Evolutionary conservation across 2,797 vertebrate genomes (phyloP), one percentile per base, ranked within the genome.

Genomic region (Enteromius anoplus): DNA sequence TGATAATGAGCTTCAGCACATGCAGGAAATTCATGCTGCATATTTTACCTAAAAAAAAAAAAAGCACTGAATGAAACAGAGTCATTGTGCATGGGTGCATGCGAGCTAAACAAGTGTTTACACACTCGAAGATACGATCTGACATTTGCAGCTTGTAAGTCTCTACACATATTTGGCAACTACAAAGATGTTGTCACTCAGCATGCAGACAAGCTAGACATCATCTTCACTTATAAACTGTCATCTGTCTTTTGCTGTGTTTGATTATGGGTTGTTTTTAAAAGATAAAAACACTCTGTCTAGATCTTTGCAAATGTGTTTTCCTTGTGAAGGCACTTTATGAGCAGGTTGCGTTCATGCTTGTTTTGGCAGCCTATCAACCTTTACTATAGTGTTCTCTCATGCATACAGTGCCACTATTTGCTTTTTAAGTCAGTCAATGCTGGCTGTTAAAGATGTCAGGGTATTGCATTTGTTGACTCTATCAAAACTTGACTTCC

Each of bases 131-230:
- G 49, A 70, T 80, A 58, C 21, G 3, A 70, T 80, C 78, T 55
- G 65, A 80, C 15, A 80, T 80, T 80, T 69, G 65, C n/a, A 69
- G 65, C 78, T 42, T 40, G 65, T 40, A 40, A 29, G 47, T 40
- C n/a, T 55, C 21, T 5, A 69, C 21, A 11, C 34, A 80, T 17
- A 79, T 70, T 23, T 29, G 49, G 34, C n/a, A 26, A 29, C 65
- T 42, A 23, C 65, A 69, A 21, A 69, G 34, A 4, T 10, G 7
- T 29, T 40, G 14, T 17, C 37, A 1, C 14, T 32, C n/a, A 58
- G 53, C 5, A 23, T 15, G 6, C 60, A 64, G 26, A 15, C 49
- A 53, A 8, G 19, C 9, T 12, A 40, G 29, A 53, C n/a, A 26
- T 21, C 21, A 9, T 60, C 23, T 45, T 14, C 65, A 45, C 21